These are phyloP conservation scores for Tetragonula clypearis DNA, from an alignment of 1,140 invertebrate genomes.

Conservation along the genomic window DNA sequence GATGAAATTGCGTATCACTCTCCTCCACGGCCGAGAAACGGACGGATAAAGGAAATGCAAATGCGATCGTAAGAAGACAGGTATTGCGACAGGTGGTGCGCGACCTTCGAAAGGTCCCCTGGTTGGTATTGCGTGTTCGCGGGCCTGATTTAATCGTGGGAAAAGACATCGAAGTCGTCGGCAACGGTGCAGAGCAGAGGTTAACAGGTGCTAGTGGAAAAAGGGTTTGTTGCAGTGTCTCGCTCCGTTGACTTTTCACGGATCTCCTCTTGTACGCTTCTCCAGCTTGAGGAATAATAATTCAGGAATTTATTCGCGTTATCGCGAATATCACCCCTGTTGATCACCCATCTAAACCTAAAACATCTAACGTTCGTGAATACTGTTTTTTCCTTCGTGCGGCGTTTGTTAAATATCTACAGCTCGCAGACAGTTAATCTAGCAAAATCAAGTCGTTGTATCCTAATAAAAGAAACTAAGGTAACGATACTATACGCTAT, in stretches of 20 bases:
- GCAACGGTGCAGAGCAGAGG: slow-evolving; percentile 13
- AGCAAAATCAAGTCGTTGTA: background rate
- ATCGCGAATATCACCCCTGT: background rate
- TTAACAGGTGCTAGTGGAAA: slow-evolving; percentile 62
- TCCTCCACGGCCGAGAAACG: background rate
- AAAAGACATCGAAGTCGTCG: slow-evolving; percentile 55
- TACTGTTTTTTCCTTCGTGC: background rate
- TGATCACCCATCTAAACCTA: background rate
- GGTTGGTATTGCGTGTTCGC: slow-evolving; percentile 60
- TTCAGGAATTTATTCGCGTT: background rate
- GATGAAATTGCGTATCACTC: no score
- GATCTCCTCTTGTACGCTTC: slow-evolving; percentile 16
- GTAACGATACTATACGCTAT: background rate
- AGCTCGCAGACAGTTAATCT: background rate
- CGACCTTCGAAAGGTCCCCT: slow-evolving; percentile 74
- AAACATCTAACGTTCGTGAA: background rate
- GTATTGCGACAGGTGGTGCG: slow-evolving; percentile 67
- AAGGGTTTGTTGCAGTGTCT: slow-evolving; percentile 44
- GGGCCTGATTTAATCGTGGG: slow-evolving; percentile 72
- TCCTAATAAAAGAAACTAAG: background rate
- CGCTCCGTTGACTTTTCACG: slow-evolving; percentile 62
- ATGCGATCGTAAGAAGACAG: slow-evolving; percentile 26
- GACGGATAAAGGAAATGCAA: slow-evolving; percentile 7
- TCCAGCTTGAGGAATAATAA: slow-evolving; percentile 16
- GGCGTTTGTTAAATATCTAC: background rate